phyloP scores from a whole-genome alignment of 92 coral and sea anemone genomes.

The Epizoanthus rinbou region DNA sequence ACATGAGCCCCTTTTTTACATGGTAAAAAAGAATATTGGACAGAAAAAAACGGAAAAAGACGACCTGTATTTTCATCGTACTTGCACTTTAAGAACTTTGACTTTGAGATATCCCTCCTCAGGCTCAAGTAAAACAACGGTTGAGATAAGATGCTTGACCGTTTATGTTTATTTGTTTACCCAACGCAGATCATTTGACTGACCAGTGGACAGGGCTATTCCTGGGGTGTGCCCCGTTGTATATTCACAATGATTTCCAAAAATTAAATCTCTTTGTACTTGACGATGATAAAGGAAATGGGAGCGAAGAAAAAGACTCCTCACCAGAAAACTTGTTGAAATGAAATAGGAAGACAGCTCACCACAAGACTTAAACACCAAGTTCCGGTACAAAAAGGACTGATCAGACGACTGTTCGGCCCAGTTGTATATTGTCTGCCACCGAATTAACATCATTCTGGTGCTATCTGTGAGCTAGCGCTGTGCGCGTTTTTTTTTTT shows the following conservation, averaged over 20 bases:
- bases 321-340: constrained; percentile 12
- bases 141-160: constrained; percentile 7
- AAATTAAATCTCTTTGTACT: background rate
- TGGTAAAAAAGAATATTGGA: constrained; percentile 4
- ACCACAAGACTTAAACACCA: background rate
- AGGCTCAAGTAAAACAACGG: constrained; percentile 3
- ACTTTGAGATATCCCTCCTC: background rate
- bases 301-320: constrained; percentile 8
- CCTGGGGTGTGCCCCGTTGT: constrained; percentile 10
- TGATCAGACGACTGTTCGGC: background rate
- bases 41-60: constrained; percentile 10
- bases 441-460: background rate
- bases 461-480: constrained; percentile 9
- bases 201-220: constrained; percentile 9
- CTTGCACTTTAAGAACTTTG: too few species aligned
- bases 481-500: background rate
- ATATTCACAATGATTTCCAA: background rate
- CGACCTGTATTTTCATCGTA: constrained; percentile 16
- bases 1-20: too few species aligned
- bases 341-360: background rate
- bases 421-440: background rate
- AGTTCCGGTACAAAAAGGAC: constrained; percentile 10
- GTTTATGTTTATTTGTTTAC: background rate
- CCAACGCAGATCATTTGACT: background rate
- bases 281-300: background rate